Evolutionary conservation across 2,113 vertebrate species (phyloP), one percentile per base, ranked within the genome.

Genomic region (Girardinichthys multiradiatus): DNA sequence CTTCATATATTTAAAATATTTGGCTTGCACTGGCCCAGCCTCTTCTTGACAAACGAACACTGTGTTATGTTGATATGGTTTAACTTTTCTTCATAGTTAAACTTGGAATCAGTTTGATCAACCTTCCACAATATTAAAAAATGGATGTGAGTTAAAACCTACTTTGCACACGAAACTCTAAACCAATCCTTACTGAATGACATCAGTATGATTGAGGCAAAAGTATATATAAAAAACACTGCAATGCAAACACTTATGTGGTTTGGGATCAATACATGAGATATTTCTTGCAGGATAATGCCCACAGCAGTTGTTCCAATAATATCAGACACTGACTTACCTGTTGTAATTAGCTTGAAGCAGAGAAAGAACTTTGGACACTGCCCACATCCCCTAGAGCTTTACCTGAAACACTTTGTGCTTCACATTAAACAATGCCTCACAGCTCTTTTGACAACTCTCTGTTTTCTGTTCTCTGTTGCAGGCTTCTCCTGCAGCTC

Each of bases 401-500:
- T 61, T 65, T 21, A 12, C 3, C 33, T 24, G 4, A 65, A 69
- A 33, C 59, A 4, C 28, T 73, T 6, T 68, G 35, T 37, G n/a
- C 61, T 17, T 77, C 15, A 68, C 17, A 78, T 82, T 68, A 74
- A 77, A 68, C 35, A 5, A 33, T 63, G 12, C 73, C n/a, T 62
- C 30, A 71, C 24, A 29, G 7, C 60, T 79, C 62, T 81, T 51
- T 61, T 66, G 64, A 77, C 67, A 77, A 8, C 24, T 54, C 31
- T 60, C 51, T 79, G 26, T 73, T 79, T 28, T 86, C 60, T 88
- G 66, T 27, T 1, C 48, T 93, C 65, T 86, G 3, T 84, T 74
- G 4, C 94, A 98, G 97, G 97, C 95, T 0, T 96, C 97, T 1
- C 96, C 97, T 0, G 95, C 95, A 0, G 96, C 96, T 0, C 89